Evolutionary conservation across 2,888 invertebrate genomes (phyloP), one percentile per base, ranked within the genome.

Genomic region (Orchesella flavescens): DNA sequence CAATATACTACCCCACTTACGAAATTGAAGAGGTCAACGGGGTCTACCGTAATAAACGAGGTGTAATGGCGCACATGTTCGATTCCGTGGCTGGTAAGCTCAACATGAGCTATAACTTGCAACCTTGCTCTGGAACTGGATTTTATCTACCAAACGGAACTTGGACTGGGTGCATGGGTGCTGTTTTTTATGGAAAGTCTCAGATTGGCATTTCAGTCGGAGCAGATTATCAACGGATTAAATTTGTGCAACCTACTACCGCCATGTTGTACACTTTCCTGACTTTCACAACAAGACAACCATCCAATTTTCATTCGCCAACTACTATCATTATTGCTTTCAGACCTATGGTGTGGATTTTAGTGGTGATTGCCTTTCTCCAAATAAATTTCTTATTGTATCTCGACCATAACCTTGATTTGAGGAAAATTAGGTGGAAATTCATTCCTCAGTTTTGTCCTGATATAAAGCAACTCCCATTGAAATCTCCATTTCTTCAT

Each of bases 81-180:
- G 15, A 44, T 12, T n/a, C 44, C 0, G 49, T 80, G 1, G 34
- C 17, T 15, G 19, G 12, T 7, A 80, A 80, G 24, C 19, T 80
- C 1, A 80, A 80, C 49, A 53, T 80, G 10, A 73, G 46, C 34
- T 80, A 80, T 17, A 44, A 15, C 0, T 19, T 73, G 10, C 46
- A 49, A 57, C 80, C 80, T 0, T 73, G 73, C 23, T 59, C 69
- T 5, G 75, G 75, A 13, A 79, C 84, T 1, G 84, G 84, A n/a
- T 57, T 44, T 3, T 23, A 63, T 12, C 43, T 74, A 1, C 34
- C 59, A 23, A 84, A 84, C 57, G 79, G 79, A 5, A 84, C 79
- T 12, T 84, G 84, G 84, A 61, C 71, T 7, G 84, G 84, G 5
- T 76, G 78, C 21, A 53, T 84, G 15, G 84, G 69, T 0, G 84